Evolutionary conservation across 2,888 invertebrate species (phyloP).

Genomic region (Lasioglossum figueresi): DNA sequence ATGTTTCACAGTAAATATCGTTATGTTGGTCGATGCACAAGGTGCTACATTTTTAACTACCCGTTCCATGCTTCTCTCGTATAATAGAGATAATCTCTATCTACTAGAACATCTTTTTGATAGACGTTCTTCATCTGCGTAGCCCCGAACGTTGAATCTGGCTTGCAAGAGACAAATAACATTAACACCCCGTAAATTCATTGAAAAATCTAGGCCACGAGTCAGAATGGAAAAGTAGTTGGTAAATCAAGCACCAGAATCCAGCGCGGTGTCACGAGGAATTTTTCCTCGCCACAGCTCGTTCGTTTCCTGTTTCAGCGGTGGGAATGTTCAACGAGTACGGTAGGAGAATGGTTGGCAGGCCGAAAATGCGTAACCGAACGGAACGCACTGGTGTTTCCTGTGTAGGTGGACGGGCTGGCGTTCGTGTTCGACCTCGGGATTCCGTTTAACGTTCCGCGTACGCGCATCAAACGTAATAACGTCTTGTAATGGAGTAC

Average conservation of each 20-base stretch:
- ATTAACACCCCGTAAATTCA: not conserved
- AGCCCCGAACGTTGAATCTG: not conserved
- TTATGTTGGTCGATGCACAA: too few species aligned
- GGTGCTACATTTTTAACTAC: too few species aligned
- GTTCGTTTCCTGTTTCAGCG: not conserved
- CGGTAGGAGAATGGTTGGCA: constrained; percentile 27
- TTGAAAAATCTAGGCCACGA: not conserved
- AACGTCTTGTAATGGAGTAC: constrained; percentile 38
- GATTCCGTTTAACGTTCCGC: constrained; percentile 5
- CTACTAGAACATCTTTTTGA: not conserved
- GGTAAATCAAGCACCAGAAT: not conserved
- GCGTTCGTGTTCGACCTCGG: not conserved
- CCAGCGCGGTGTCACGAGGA: not conserved
- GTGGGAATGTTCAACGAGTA: not conserved
- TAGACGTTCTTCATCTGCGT: not conserved
- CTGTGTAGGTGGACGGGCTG: not conserved
- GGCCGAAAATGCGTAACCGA: constrained; percentile 45
- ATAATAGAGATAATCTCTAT: not conserved
- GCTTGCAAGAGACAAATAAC: not conserved
- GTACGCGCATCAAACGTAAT: constrained; percentile 42
- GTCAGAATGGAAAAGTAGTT: not conserved
- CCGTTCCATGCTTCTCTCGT: too few species aligned
- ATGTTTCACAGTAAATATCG: too few species aligned
- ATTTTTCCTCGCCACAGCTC: not conserved
- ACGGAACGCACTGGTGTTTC: constrained; percentile 7